Base-by-base conservation (phyloP, 2,113 vertebrate genomes). In the Sphaerodactylus townsendi region DNA sequence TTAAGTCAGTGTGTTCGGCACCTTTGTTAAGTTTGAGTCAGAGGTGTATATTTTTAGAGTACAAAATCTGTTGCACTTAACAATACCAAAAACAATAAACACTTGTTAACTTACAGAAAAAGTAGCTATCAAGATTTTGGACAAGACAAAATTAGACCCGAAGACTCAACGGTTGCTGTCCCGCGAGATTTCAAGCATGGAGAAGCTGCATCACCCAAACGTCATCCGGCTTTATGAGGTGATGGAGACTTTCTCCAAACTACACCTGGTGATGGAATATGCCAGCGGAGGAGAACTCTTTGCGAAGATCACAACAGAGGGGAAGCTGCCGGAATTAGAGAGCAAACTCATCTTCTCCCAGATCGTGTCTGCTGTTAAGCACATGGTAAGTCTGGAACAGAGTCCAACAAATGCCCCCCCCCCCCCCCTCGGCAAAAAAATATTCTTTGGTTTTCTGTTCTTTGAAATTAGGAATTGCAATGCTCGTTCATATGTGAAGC, bases 41-140 rank as follows among this genome's bases (percentile, higher is more conserved):
- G 48, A 14, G 17, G 21, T 66, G 64, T 14, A 41, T 59, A 19
- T 41, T 69, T 62, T 11, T 39, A 33, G 30, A 76, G 33, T 25
- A 50, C 50, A 50, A 25, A 33, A 44, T 53, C 30, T 17, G 37
- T 62, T 70, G 14, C 17, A 39, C 28, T 44, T 62, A 41, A 37
- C 70, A 71, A 84, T 50, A 44, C 25, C 69, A 53, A 23, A 15
- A 41, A 70, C 25, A 59, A 21, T 30, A 28, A 15, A n/a, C 23
- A 6, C 88, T 85, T 85, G 53, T 88, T 28, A 62, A 41, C 84
- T 85, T 82, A 77, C 94, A 99, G 98, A 99, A 92, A 99, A 99
- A 95, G 99, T 99, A 89, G 98, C 99, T 68, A 98, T 99, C 89
- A 99, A 99, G 95, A 99, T 99, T 94, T 93, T 99, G 90, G 98